Base-by-base conservation (phyloP, 2,797 vertebrate genomes). In the Anniella stebbinsi region DNA sequence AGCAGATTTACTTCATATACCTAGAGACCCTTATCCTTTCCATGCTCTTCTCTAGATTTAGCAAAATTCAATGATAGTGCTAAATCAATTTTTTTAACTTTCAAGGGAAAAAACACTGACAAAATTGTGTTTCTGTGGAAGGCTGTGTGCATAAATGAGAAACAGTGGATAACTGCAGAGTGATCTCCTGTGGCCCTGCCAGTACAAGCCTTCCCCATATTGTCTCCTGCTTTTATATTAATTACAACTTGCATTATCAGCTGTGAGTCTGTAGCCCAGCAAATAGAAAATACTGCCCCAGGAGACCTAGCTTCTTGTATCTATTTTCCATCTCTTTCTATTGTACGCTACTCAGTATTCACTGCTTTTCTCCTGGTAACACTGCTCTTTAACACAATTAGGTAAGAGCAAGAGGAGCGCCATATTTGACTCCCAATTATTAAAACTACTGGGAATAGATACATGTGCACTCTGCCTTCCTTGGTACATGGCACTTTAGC, bases 181-280 rank as follows among this genome's bases (percentile, higher is more conserved):
- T 90, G 97, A 98, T 98, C 98, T 99, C 98, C 95, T 97, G 98
- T 98, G 98, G 98, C 98, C 97, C 96, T 90, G 93, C 96, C 94
- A 96, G 97, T 97, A 97, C 98, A 97, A 98, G 98, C 97, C 97
- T 97, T 97, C 94, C 97, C 97, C 98, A 98, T 98, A 98, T 99
- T 98, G 98, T 98, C 98, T 98, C 98, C 97, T 98, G 98, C 98
- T 99, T 99, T 99, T 99, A 99, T 99, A 99, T 99, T 99, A 99
- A 99, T 99, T 99, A 99, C 98, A 99, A 98, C 98, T 98, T 98
- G 98, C 98, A 98, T 99, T 99, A 99, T 99, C 98, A 98, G 98
- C 98, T 98, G 97, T 89, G 97, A 98, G 98, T 98, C 98, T 97
- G 98, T 98, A 98, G 98, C 98, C 98, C 97, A 96, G 98, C 98